Evolutionary conservation across 2,888 invertebrate genomes (phyloP).

Genomic region (Dryadula phaetusa): DNA sequence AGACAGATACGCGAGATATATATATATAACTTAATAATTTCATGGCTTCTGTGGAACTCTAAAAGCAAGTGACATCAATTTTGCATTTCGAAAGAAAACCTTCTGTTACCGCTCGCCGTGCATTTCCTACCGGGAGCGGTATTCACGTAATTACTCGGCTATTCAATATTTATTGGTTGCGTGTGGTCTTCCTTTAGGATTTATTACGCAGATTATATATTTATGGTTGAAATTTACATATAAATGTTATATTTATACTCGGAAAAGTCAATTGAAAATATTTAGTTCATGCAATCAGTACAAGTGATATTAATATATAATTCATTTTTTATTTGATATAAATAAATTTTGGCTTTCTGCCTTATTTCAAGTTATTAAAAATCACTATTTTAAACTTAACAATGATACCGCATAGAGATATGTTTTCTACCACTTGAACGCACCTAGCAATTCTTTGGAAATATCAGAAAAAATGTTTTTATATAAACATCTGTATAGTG

Average conservation of each 20-base stretch:
- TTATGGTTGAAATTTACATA: constrained; percentile 10
- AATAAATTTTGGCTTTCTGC: too few relatives aligned
- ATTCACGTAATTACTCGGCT: constrained; percentile 23
- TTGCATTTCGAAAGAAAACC: constrained; percentile 38
- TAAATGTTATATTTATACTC: neutral
- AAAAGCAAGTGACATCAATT: constrained; percentile 28
- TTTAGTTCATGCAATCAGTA: neutral
- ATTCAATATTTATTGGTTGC: constrained; percentile 19
- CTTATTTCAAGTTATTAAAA: too few relatives aligned
- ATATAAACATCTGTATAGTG: neutral
- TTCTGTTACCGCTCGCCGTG: constrained; percentile 12
- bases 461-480: neutral
- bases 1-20: too few relatives aligned
- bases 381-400: too few relatives aligned
- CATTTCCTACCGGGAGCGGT: constrained; percentile 26
- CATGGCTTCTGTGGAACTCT: constrained; percentile 32
- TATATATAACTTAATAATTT: neutral
- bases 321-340: too few relatives aligned
- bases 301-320: too few relatives aligned
- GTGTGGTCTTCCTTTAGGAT: constrained; percentile 16
- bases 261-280: neutral
- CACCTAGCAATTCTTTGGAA: too few relatives aligned
- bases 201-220: constrained; percentile 16
- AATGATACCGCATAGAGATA: too few relatives aligned
- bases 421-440: too few relatives aligned